phyloP scores from a whole-genome alignment of 2,888 invertebrate species.

The Deroplatys truncata region DNA sequence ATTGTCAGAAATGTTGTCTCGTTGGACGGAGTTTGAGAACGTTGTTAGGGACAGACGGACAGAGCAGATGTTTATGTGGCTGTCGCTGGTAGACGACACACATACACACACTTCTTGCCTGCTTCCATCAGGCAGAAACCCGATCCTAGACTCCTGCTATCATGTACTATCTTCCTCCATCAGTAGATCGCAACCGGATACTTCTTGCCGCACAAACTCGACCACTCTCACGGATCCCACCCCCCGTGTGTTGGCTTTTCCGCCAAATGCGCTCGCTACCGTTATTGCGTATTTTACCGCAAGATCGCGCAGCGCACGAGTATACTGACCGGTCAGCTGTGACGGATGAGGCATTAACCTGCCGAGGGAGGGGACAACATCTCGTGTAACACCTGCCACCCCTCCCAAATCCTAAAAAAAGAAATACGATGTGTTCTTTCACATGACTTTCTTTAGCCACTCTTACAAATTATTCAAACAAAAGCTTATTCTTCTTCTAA shows the following conservation, averaged over 20 bases:
- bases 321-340: neutral
- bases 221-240: neutral
- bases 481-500: no score
- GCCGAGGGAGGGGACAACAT: no score
- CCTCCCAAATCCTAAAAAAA: no score
- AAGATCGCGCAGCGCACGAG: neutral
- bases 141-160: conserved; percentile 7
- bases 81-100: conserved; percentile 20
- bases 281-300: neutral
- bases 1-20: neutral
- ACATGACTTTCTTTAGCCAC: no score
- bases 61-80: conserved; percentile 24
- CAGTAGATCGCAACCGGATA: neutral
- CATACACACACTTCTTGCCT: neutral
- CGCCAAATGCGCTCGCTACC: neutral
- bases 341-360: neutral
- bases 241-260: neutral
- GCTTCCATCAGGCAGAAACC: conserved; percentile 16
- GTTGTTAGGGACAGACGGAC: neutral
- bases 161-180: neutral
- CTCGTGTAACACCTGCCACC: no score
- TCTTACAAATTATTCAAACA: no score
- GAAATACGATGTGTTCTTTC: no score
- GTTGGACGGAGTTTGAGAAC: neutral
- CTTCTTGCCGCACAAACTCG: neutral